A percentile compares a stretch with the other conserved stretches of the same genome.
These are phyloP conservation scores for Drosophila serrata DNA, from an alignment of 1,140 invertebrate genomes.

Conservation along the genomic window DNA sequence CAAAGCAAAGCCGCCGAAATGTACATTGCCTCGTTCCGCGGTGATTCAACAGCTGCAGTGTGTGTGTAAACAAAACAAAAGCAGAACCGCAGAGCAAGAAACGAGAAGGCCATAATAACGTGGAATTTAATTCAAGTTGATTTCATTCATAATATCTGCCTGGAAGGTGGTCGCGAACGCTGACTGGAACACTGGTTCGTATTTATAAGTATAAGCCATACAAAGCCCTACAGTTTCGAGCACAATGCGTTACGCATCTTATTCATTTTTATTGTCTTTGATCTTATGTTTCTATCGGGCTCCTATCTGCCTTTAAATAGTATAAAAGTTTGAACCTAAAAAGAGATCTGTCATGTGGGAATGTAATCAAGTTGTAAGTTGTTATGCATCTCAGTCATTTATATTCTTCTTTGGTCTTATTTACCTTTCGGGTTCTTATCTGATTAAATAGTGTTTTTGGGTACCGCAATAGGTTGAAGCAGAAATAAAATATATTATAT, in stretches of 20 bases:
- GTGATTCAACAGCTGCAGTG: constrained; percentile 48
- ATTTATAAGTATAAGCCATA: neutral
- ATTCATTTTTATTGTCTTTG: neutral
- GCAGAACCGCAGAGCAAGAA: constrained; percentile 24
- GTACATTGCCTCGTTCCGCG: constrained; percentile 13
- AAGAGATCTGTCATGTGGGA: too few species aligned
- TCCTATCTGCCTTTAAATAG: neutral
- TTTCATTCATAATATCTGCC: constrained; percentile 40
- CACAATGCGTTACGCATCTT: neutral
- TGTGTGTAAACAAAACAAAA: constrained; percentile 51
- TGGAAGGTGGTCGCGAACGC: constrained; percentile 1
- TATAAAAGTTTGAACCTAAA: too few species aligned
- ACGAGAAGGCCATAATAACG: constrained; percentile 18
- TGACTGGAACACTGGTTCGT: constrained; percentile 19
- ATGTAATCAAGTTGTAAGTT: neutral
- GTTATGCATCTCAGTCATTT: neutral
- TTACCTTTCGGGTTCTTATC: neutral
- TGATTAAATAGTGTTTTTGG: neutral
- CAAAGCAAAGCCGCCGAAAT: constrained; percentile 30
- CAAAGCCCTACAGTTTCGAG: neutral
- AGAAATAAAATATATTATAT: too few species aligned
- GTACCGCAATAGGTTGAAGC: neutral
- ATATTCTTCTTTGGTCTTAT: neutral
- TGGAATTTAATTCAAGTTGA: constrained; percentile 27
- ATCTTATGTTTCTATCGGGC: neutral